Base-by-base conservation (phyloP, 2,113 vertebrate species). In the Dryoscopus gambensis region DNA sequence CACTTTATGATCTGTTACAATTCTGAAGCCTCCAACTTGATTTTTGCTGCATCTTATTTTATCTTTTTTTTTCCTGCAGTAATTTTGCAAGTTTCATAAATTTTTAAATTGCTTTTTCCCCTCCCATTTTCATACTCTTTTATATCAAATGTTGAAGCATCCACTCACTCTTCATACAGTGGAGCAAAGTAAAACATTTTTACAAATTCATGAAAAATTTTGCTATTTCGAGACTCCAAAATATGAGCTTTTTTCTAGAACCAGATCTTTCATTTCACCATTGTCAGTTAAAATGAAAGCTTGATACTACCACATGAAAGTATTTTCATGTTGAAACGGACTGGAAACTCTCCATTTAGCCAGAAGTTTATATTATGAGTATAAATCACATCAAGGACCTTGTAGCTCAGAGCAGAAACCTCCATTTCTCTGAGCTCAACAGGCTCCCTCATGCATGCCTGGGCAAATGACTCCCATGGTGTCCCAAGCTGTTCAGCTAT, bases 41-140 rank as follows among this genome's bases (percentile, higher is more conserved):
- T 83, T 93, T 91, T 85, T 93, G 46, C 53, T 50, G 53, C 57
- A 46, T 79, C 30, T 27, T 69, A 19, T 44, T 89, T 79, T 76
- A 64, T 88, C 42, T 67, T 60, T 37, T 90, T 77, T 88, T 81
- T 76, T 31, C 1, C 65, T 90, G 70, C 55, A 87, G 67, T 95
- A 95, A 91, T 95, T 95, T 79, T 39, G 65, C 19, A 93, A 71
- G 73, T 95, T 90, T 81, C 65, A 73, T 89, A 71, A 87, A 76
- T 76, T 84, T 46, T 77, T 78, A 23, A 33, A 57, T 46, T 92
- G 13, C 8, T 59, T 59, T 20, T 11, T 10, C 50, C 16, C 8
- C 9, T 6, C 11, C 19, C 33, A n/a, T 64, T 92, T 93, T 77
- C 59, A 46, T 87, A 22, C 3, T 5, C 24, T 80, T 87, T 74